phyloP scores from a whole-genome alignment of 2,888 invertebrate genomes.

The Leptarthrus brevirostris region DNA sequence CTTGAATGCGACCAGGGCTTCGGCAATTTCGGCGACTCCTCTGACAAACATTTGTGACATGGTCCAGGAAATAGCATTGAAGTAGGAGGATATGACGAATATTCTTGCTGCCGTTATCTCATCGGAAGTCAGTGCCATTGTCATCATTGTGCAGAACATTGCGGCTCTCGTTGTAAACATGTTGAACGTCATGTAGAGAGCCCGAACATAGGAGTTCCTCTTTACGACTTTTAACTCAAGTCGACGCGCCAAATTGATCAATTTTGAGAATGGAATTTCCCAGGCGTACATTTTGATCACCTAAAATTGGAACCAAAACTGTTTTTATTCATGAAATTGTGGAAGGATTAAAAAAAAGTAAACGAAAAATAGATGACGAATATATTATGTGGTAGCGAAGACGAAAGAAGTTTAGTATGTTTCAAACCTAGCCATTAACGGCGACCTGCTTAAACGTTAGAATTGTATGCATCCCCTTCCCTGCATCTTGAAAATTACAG shows the following conservation, averaged over 20 bases:
- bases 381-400: too few relatives aligned
- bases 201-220: conserved; percentile 74
- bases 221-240: conserved; percentile 72
- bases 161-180: conserved; percentile 85
- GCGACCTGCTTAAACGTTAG: too few relatives aligned
- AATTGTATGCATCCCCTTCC: too few relatives aligned
- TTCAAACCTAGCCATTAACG: too few relatives aligned
- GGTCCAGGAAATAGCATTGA: conserved; percentile 69
- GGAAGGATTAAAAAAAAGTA: not conserved
- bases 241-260: conserved; percentile 77
- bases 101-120: conserved; percentile 73
- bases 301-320: conserved; percentile 66
- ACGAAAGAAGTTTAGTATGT: too few relatives aligned
- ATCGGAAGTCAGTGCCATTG: conserved; percentile 75
- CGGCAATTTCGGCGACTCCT: conserved; percentile 83
- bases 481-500: too few relatives aligned
- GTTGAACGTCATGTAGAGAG: conserved; percentile 79
- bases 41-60: conserved; percentile 72
- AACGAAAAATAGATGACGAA: too few relatives aligned
- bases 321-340: too few relatives aligned
- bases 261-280: conserved; percentile 85
- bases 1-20: conserved; percentile 80
- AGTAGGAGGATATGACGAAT: conserved; percentile 71
- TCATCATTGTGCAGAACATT: conserved; percentile 78
- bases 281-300: conserved; percentile 95